These are phyloP conservation scores for Chionodraco myersi DNA, from an alignment of 2,113 vertebrate species.

Conservation along the genomic window DNA sequence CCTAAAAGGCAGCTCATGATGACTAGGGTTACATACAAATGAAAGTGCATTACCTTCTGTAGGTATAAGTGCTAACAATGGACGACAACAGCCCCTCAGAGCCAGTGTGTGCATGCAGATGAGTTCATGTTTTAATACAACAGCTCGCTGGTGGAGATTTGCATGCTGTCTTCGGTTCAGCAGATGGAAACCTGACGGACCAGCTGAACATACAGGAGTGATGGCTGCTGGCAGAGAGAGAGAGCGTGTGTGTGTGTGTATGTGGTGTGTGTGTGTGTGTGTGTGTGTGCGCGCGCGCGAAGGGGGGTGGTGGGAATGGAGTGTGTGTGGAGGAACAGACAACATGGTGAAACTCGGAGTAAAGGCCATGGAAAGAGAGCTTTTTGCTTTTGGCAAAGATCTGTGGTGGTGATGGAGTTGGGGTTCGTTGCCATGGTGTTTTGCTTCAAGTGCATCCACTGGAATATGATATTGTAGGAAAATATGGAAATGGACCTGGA, in stretches of 20 bases:
- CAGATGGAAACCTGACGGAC: conserved; percentile 67
- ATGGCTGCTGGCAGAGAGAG: conserved; percentile 44
- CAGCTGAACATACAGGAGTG: conserved; percentile 66
- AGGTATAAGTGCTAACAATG: background rate
- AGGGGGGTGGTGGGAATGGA: too few species aligned
- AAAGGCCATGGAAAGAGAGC: conserved; percentile 1
- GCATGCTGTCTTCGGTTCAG: conserved; percentile 67
- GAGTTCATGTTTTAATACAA: conserved; percentile 50
- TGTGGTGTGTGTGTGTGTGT: conserved; percentile 11
- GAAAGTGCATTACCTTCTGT: conserved; percentile 3
- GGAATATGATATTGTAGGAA: background rate
- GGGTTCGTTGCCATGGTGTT: conserved; percentile 49
- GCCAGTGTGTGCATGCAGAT: conserved; percentile 51
- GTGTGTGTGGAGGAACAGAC: conserved; percentile 5
- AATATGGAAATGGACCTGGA: background rate
- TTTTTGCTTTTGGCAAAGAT: conserved; percentile 23
- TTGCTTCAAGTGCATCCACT: conserved; percentile 11
- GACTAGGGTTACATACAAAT: too few species aligned
- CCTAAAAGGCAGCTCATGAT: too few species aligned
- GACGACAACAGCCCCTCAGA: conserved; percentile 22
- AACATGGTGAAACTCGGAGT: conserved; percentile 28
- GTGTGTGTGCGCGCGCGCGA: background rate
- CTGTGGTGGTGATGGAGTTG: conserved; percentile 6
- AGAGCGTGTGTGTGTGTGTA: background rate
- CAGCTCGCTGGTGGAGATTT: conserved; percentile 43